phyloP scores from a whole-genome alignment of 2,888 invertebrate genomes.

The Volucella bombylans region DNA sequence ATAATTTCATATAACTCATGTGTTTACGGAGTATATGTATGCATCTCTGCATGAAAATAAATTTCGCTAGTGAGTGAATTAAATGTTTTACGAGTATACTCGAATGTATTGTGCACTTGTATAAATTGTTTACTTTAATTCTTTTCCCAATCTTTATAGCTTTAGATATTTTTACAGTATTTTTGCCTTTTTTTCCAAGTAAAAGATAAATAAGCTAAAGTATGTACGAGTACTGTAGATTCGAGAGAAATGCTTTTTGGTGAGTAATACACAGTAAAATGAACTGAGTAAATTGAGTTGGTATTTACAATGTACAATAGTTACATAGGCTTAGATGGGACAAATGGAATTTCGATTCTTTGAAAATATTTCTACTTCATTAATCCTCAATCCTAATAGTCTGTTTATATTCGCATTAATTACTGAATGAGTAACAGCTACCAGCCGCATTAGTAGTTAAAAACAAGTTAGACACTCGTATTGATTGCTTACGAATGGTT shows the following conservation, averaged over 20 bases:
- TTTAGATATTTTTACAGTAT: neutral
- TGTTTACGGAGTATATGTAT: conserved; percentile 2
- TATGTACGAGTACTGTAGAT: neutral
- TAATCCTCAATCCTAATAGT: no score
- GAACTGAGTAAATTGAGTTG: neutral
- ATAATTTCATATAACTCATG: conserved; percentile 38
- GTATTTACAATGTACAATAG: neutral
- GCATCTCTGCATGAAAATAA: neutral
- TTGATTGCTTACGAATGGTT: no score
- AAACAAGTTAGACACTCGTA: no score
- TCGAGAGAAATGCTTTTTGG: neutral
- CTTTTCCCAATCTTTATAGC: neutral
- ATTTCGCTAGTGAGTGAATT: neutral
- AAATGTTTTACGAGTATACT: conserved; percentile 14
- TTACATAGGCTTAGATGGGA: neutral
- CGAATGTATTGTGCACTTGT: no score
- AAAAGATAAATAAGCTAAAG: conserved; percentile 17
- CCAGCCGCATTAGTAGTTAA: no score
- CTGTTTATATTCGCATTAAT: no score
- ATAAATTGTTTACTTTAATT: conserved; percentile 32
- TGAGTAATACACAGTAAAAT: conserved; percentile 2
- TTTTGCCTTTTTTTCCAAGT: conserved; percentile 9
- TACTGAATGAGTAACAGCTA: no score
- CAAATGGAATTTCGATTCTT: neutral
- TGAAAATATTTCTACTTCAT: no score